These are phyloP conservation scores for Philereme vetulata DNA, from an alignment of 2,888 invertebrate species.

Conservation along the genomic window DNA sequence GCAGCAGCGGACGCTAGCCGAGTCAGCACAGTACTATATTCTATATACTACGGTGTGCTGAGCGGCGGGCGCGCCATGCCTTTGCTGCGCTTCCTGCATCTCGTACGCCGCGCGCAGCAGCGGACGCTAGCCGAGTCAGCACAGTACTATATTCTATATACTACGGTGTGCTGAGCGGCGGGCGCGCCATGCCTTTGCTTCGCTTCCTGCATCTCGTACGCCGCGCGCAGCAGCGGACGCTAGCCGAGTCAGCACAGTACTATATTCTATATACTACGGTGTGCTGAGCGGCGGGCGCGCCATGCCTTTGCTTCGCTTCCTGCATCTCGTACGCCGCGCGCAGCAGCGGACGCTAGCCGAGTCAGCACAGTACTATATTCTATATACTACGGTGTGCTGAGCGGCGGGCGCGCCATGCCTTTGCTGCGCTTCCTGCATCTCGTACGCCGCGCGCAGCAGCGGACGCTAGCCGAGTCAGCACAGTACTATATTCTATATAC, in stretches of 20 bases:
- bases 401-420: constrained; percentile 88
- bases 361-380: constrained; percentile 48
- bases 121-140: constrained; percentile 77
- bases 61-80: constrained; percentile 89
- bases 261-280: constrained; percentile 87
- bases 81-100: constrained; percentile 94
- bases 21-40: constrained; percentile 53
- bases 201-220: constrained; percentile 94
- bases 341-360: constrained; percentile 85
- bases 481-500: too few relatives aligned
- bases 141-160: too few relatives aligned
- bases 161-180: constrained; percentile 94
- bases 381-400: constrained; percentile 94
- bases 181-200: constrained; percentile 92
- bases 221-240: constrained; percentile 88
- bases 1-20: constrained; percentile 85
- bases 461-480: constrained; percentile 75
- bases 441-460: constrained; percentile 92
- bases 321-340: constrained; percentile 92
- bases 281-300: constrained; percentile 91
- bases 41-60: constrained; percentile 94
- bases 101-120: constrained; percentile 92
- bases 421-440: constrained; percentile 94
- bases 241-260: constrained; percentile 60
- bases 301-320: constrained; percentile 94